These are phyloP conservation scores for Nasonovia ribisnigri DNA, from an alignment of 2,888 invertebrate genomes.

Conservation along the genomic window DNA sequence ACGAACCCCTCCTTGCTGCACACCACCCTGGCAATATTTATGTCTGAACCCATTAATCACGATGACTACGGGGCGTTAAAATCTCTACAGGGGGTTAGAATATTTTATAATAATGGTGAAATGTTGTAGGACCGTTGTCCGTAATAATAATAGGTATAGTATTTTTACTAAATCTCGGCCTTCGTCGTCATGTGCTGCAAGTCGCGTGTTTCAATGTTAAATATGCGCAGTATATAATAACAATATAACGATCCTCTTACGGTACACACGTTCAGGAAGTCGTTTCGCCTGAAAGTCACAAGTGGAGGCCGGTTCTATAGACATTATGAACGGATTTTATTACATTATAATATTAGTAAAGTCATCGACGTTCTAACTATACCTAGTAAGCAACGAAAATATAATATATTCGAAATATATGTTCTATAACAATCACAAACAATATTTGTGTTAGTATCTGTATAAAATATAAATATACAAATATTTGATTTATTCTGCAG, in stretches of 20 bases:
- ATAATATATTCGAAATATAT: not conserved
- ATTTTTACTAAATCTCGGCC: not conserved
- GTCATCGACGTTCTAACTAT: constrained; percentile 28
- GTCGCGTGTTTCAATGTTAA: constrained; percentile 43
- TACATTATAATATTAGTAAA: not conserved
- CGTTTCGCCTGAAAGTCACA: constrained; percentile 53
- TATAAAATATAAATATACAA: not conserved
- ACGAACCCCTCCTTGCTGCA: not conserved
- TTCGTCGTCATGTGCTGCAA: not conserved
- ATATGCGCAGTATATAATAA: not conserved
- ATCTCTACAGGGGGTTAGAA: constrained; percentile 18
- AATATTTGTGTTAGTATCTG: not conserved
- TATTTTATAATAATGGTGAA: not conserved
- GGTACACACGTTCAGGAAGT: constrained; percentile 54
- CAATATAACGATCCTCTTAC: constrained; percentile 36
- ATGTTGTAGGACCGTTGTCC: not conserved
- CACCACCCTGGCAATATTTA: not conserved
- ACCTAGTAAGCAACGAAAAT: not conserved
- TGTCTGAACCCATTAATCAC: not conserved
- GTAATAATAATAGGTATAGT: not conserved
- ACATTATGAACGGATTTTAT: not conserved
- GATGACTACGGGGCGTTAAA: constrained; percentile 35
- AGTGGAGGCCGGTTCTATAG: constrained; percentile 49
- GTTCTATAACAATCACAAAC: not conserved
- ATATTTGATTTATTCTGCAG: not conserved